Percentiles rank a stretch among this genome's conserved stretches.
Conservation (phyloP, 2,797 vertebrate genomes). For the Sebastes ruberrimus region DNA sequence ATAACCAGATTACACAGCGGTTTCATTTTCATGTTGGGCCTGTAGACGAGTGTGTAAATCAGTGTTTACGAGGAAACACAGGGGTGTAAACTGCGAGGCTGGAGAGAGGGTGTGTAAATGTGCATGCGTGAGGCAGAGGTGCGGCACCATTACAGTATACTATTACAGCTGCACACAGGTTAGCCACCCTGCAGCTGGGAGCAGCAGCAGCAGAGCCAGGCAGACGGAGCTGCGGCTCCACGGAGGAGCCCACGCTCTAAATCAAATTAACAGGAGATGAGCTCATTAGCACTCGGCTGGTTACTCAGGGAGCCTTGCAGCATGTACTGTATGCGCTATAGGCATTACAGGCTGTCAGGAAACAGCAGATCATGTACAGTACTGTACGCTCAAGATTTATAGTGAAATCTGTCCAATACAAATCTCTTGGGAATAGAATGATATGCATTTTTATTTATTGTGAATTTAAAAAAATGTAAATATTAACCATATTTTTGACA, state of each 20-base stretch:
- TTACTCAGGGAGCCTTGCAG: constrained; percentile 48
- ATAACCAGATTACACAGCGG: constrained; percentile 15
- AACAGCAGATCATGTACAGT: constrained; percentile 11
- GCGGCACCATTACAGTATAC: neutral
- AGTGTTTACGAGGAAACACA: neutral
- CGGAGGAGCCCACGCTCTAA: constrained; percentile 45
- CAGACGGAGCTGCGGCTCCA: constrained; percentile 31
- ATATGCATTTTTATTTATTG: neutral
- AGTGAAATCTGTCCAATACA: neutral
- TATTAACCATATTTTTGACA: neutral
- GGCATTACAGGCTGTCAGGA: constrained; percentile 36
- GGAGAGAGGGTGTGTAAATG: neutral
- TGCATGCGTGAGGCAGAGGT: constrained; percentile 4
- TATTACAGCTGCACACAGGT: constrained; percentile 25
- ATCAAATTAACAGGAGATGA: constrained; percentile 68
- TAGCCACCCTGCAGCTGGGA: constrained; percentile 54
- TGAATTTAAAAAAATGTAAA: neutral
- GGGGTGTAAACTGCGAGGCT: neutral
- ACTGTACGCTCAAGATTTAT: neutral
- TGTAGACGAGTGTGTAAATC: constrained; percentile 20
- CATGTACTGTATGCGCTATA: constrained; percentile 18
- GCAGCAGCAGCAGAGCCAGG: constrained; percentile 1
- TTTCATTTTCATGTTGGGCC: constrained; percentile 3
- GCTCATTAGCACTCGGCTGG: constrained; percentile 68
- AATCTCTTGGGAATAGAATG: neutral